Conservation (phyloP, 92 coral and sea anemone species). For the Zoanthus sociatus region DNA sequence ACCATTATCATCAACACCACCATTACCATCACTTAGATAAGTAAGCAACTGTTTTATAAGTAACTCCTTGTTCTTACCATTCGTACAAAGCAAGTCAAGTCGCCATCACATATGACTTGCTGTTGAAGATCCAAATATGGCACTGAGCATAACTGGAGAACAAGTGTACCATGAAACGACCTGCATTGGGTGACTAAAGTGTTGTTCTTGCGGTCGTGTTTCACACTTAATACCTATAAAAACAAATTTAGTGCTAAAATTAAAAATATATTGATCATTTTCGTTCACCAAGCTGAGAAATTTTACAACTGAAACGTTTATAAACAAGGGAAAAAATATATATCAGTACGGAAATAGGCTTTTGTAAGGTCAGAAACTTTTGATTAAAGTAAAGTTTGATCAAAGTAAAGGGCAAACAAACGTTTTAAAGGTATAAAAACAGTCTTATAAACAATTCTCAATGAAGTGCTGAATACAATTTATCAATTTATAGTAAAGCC, state of each 20-base stretch:
- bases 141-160: slow-evolving; percentile 84
- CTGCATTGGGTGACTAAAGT: slow-evolving; percentile 80
- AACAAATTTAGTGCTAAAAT: background rate
- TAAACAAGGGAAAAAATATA: too few species aligned
- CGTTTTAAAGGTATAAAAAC: too few species aligned
- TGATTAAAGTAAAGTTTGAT: too few species aligned
- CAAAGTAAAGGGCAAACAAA: too few species aligned
- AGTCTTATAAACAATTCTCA: too few species aligned
- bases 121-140: slow-evolving; percentile 72
- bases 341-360: too few species aligned
- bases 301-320: too few species aligned
- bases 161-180: slow-evolving; percentile 69
- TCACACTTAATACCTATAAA: slow-evolving; percentile 74
- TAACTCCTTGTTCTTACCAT: slow-evolving; percentile 71
- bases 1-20: background rate
- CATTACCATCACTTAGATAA: too few species aligned
- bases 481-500: too few species aligned
- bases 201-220: slow-evolving; percentile 77
- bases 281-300: background rate
- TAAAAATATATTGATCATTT: background rate
- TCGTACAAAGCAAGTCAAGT: slow-evolving; percentile 87
- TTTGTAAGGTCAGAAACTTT: too few species aligned
- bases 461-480: too few species aligned
- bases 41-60: background rate
- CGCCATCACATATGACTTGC: slow-evolving; percentile 75